Base-by-base conservation (phyloP, 1,140 invertebrate genomes). In the Cotesia vestalis region DNA sequence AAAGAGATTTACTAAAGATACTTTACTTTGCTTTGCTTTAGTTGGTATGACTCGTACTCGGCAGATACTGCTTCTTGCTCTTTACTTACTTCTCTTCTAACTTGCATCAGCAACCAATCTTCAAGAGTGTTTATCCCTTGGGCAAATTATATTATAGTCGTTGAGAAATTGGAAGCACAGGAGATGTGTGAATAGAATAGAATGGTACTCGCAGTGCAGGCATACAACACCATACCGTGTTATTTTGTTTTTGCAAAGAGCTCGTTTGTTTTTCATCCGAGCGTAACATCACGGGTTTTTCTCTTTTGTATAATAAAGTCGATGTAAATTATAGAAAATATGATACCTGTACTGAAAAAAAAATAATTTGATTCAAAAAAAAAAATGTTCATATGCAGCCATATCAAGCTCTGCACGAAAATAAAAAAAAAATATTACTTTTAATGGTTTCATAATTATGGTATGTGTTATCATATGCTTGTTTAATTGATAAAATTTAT, bases 141-240 rank as follows among this genome's bases (percentile, higher is more conserved):
- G 53, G 66, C 66, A 60, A 60, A 69, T 69, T 69, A 59, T 69
- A 35, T 69, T 46, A 46, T 55, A 20, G 27, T 35, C 20, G 64
- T 35, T 34, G 52, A 17, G 52, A 69, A 59, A 69, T 69, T 69
- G 66, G 27, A 60, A 69, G 53, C 27, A 34, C 52, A 27, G 9
- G 14, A 66, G 17, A 51, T 4, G 27, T 8, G 12, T 38, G 12
- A n/a, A 35, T 14, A 63, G 34, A 63, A 8, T 38, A 63, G 1
- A 57, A 57, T 57, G 12, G 5, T 38, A 35, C 57, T 12, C 53
- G n/a, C 3, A 55, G 14, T 20, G 3, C 27, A 20, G 14, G 17
- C 8, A 59, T 11, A 20, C 12, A n/a, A 52, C 12, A 20, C 4
- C 62, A 40, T 46, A 64, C 40, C 20, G 17, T 51, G 27, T 27